Conservation (phyloP, 2,797 vertebrate species). For the Gallirallus australis region DNA sequence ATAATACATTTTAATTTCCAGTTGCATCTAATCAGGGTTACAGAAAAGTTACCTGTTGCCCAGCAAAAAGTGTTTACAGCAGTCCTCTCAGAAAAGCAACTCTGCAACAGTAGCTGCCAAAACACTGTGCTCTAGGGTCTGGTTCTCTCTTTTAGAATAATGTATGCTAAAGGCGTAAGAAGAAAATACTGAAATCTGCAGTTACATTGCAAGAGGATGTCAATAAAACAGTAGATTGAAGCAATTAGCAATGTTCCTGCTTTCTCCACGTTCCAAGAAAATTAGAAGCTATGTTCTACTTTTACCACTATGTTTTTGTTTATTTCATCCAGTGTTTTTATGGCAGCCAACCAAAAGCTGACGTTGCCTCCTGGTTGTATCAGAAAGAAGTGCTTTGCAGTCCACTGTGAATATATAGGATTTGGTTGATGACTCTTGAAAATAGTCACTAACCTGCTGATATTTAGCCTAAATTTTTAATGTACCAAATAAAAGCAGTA, state of each 20-base stretch:
- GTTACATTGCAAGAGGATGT: neutral
- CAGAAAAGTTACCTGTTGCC: neutral
- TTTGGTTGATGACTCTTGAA: neutral
- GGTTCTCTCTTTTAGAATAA: neutral
- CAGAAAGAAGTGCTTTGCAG: neutral
- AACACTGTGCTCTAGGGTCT: neutral
- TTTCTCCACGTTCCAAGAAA: neutral
- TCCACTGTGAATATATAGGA: neutral
- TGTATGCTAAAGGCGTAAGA: neutral
- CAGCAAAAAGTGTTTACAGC: neutral
- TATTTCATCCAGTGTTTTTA: neutral
- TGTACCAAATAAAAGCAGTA: neutral
- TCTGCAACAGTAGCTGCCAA: neutral
- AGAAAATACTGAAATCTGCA: neutral
- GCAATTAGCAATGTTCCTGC: neutral
- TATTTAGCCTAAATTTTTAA: neutral
- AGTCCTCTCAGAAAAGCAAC: neutral
- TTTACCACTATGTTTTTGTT: neutral
- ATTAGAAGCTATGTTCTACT: neutral
- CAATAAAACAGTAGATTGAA: neutral
- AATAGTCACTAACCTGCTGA: neutral
- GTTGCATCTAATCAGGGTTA: neutral
- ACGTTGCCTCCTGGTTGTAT: neutral
- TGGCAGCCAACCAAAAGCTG: neutral
- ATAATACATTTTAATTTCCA: slow-evolving; percentile 40